These are phyloP conservation scores for Polypterus senegalus DNA, from an alignment of 2,113 vertebrate genomes.

Conservation along the genomic window DNA sequence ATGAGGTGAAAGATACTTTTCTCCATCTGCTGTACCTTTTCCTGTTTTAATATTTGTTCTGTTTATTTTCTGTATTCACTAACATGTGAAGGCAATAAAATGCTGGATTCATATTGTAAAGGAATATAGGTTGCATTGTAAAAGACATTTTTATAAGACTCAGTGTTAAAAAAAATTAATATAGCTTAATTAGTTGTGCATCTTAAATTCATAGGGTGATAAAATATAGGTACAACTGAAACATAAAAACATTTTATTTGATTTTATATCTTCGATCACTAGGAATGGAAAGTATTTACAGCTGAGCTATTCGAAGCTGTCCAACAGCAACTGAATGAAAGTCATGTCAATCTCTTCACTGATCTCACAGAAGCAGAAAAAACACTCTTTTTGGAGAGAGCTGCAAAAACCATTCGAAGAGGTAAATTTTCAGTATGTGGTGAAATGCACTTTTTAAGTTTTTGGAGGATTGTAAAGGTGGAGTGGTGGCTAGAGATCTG, in stretches of 20 bases:
- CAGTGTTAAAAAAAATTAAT: background rate
- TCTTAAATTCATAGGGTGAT: too few species aligned
- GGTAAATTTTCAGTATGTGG: conserved; percentile 13
- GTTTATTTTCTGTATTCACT: too few species aligned
- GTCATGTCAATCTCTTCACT: conserved; percentile 15
- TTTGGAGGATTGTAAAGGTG: too few species aligned
- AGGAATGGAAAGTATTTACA: conserved; percentile 24
- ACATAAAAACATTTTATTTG: background rate
- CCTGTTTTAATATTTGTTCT: too few species aligned
- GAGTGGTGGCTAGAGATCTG: too few species aligned
- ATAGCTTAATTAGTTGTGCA: background rate
- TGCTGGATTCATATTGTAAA: background rate
- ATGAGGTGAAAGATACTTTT: too few species aligned
- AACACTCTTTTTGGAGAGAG: conserved; percentile 21
- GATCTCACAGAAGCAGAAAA: conserved; percentile 25
- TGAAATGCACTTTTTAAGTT: too few species aligned
- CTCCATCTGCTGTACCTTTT: too few species aligned
- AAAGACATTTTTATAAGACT: background rate
- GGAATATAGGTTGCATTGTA: background rate
- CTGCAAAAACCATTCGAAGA: conserved; percentile 14
- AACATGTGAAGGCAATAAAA: background rate
- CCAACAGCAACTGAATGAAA: conserved; percentile 24
- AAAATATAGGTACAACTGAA: background rate
- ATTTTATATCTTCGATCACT: background rate
- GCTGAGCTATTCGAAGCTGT: conserved; percentile 17